These are phyloP conservation scores for Ornithorhynchus anatinus DNA, from an alignment of 2,113 vertebrate genomes.

Conservation along the genomic window DNA sequence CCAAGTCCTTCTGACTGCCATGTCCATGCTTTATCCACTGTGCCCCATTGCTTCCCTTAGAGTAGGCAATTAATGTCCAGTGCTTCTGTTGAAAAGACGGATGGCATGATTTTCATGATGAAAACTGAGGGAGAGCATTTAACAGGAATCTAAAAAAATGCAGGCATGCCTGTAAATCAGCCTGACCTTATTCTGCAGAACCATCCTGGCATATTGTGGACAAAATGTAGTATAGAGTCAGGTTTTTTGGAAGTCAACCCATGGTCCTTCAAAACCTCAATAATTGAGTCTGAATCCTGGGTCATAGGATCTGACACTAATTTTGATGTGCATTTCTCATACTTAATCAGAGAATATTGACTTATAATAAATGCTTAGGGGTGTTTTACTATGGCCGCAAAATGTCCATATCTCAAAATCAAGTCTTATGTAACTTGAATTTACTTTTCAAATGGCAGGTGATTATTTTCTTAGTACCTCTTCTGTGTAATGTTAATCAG, in stretches of 20 bases:
- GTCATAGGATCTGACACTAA: rapidly evolving
- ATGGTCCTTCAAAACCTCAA: not conserved
- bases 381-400: not conserved
- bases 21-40: too few species aligned
- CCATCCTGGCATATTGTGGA: not conserved
- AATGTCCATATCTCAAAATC: not conserved
- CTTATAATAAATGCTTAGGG: not conserved
- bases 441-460: too few species aligned
- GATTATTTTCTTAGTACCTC: too few species aligned
- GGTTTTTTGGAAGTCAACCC: not conserved
- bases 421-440: too few species aligned
- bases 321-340: not conserved
- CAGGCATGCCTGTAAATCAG: not conserved
- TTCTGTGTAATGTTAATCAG: too few species aligned
- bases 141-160: too few species aligned
- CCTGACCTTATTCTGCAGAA: not conserved
- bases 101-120: too few species aligned
- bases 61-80: too few species aligned
- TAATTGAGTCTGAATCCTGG: not conserved
- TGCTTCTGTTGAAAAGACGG: too few species aligned
- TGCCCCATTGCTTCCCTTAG: too few species aligned
- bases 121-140: too few species aligned
- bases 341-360: not conserved
- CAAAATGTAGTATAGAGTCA: not conserved
- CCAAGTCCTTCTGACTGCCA: too few species aligned